Conservation (phyloP, 2,113 vertebrate species). For the Piprites chloris region DNA sequence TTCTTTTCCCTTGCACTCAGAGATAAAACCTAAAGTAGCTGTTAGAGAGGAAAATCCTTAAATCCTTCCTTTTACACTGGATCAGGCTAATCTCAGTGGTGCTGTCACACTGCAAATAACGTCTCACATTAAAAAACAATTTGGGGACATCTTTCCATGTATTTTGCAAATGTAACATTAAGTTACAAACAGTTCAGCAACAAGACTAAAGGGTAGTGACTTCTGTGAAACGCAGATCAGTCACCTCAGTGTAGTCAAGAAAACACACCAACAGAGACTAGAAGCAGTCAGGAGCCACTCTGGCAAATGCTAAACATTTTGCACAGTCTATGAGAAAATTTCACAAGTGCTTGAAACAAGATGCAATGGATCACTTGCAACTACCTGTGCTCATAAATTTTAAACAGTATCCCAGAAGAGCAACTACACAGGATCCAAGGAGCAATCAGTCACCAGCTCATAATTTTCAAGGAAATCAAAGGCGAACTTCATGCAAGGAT, state of each 20-base stretch:
- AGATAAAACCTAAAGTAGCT: neutral
- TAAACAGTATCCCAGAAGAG: neutral
- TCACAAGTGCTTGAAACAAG: neutral
- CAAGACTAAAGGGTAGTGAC: neutral
- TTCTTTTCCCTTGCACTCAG: neutral
- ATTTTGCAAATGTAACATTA: neutral
- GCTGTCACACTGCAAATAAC: neutral
- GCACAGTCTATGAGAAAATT: neutral
- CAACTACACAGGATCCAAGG: fast-evolving
- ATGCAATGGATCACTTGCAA: neutral
- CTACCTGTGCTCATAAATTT: neutral
- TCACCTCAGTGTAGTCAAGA: neutral
- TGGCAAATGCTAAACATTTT: neutral
- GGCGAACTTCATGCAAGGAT: neutral
- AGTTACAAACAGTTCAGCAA: neutral
- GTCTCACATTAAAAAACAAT: neutral
- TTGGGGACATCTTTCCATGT: fast-evolving
- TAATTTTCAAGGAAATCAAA: neutral
- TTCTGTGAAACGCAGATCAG: neutral
- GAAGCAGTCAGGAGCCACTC: neutral
- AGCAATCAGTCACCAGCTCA: neutral
- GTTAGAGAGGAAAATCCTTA: neutral
- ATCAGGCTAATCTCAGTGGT: neutral
- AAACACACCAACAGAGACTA: neutral
- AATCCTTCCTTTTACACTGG: neutral